Evolutionary conservation across 2,113 vertebrate genomes (phyloP), one percentile per base, ranked within the genome.

Genomic region (Sula dactylatra): DNA sequence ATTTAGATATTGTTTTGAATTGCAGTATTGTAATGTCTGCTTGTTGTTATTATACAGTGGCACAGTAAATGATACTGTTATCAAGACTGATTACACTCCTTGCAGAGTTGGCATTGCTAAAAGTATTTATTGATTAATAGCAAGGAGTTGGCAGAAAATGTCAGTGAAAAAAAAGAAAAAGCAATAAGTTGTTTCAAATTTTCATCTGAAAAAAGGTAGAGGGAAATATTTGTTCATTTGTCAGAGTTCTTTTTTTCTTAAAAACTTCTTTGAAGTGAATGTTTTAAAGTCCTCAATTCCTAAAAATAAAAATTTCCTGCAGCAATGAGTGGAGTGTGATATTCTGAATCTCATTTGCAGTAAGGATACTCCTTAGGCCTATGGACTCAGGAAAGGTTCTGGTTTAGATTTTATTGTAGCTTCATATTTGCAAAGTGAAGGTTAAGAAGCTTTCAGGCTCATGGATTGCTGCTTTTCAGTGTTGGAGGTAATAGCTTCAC

Each of bases 361-460:
- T 71, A 34, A 84, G 47, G 44, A 69, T 80, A 49, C 9, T 79
- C 31, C 47, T 64, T 62, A 64, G 40, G 26, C 32, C 25, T 44
- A 10, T 45, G 17, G 64, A 86, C 36, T 94, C 36, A 25, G 40
- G 80, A 36, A 93, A 85, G 44, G 91, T 94, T 87, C n/a, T 91
- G 59, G 87, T 96, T 96, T 87, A 90, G 84, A 87, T 87, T 89
- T 87, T 85, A 86, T 79, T 82, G n/a, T 72, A 82, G 15, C 31
- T 91, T 76, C 21, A 10, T 87, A 72, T 87, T 96, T 87, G 54
- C 36, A 79, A 78, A 66, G 7, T 16, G 29, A 50, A 94, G 34
- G 9, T 61, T 87, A 85, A 88, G 40, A 84, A 76, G 56, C 10
- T 61, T 16, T 62, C 34, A 76, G 27, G 8, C 13, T 88, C 40